Evolutionary conservation across 2,797 vertebrate species (phyloP), one percentile per base, ranked within the genome.

Genomic region (Craterocephalus amniculus): DNA sequence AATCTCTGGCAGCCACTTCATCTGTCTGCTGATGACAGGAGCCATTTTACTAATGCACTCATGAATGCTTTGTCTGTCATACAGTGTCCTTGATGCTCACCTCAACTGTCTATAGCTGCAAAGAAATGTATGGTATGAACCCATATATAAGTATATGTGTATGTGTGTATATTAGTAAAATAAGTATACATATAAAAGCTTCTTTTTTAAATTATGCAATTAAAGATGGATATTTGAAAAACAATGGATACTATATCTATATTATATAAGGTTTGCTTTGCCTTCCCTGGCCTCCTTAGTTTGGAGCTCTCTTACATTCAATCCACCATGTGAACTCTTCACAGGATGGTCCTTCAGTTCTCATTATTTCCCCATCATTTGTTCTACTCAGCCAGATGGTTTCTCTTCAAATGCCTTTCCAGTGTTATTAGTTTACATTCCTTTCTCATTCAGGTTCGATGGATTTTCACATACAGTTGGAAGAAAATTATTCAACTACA

Each of bases 11-110:
- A 83, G 78, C 69, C 70, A 70, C 80, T 79, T 89, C 88, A 89
- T 87, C 80, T 58, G 66, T 90, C 89, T 83, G 67, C 72, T 14
- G 22, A 83, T 87, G 86, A 89, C 83, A 88, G 83, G 72, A 90
- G 79, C 76, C 74, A 85, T 89, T 92, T 84, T 71, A 79, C 77
- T 89, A 87, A 86, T 84, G 85, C 78, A 80, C 80, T 83, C 72
- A 73, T 79, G 75, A 87, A 81, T 68, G 80, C 83, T 83, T 87
- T 58, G 34, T 79, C 67, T 86, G 83, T 85, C 79, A 83, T 67
- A 73, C 68, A 51, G 62, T 80, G 83, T 85, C 89, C 86, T 88
- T 89, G 74, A 65, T 11, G 22, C 49, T 86, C 69, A 85, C 83
- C 86, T 84, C 60, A 4, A 29, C 74, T 79, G 78, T 85, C 85